Conservation (phyloP, 2,797 vertebrate genomes). For the Poecile montanus region DNA sequence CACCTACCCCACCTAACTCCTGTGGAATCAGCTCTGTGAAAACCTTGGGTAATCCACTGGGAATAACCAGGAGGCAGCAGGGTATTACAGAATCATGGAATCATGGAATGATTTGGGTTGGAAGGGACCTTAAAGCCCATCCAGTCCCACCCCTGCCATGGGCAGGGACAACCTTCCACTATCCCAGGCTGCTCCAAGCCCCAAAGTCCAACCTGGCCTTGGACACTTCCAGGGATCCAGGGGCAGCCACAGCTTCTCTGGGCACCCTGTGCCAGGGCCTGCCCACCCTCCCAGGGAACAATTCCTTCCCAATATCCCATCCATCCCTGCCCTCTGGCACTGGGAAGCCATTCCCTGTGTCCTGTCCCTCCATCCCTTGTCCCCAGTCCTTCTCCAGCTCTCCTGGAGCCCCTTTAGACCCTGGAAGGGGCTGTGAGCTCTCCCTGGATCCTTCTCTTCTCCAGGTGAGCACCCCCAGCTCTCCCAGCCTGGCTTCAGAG, state of each 20-base stretch:
- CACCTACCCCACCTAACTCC: not conserved
- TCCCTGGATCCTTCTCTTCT: not conserved
- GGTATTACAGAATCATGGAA: not conserved
- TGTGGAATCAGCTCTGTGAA: not conserved
- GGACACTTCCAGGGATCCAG: not conserved
- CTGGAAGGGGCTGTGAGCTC: not conserved
- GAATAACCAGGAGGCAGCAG: not conserved
- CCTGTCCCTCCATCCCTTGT: not conserved
- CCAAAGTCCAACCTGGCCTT: not conserved
- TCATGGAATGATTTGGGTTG: not conserved
- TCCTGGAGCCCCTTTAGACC: not conserved
- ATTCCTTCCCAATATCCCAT: not conserved
- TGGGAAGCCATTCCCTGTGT: not conserved
- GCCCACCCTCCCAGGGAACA: not conserved
- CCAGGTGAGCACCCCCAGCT: not conserved
- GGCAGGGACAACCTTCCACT: not conserved
- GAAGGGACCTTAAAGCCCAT: not conserved
- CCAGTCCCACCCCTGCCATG: not conserved
- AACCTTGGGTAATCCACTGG: not conserved
- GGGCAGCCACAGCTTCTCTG: not conserved
- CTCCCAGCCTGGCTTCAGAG: not conserved
- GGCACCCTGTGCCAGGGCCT: not conserved
- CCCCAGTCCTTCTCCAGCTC: not conserved
- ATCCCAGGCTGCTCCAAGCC: not conserved
- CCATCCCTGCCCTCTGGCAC: rapidly evolving